These are phyloP conservation scores for Pectinophora gossypiella DNA, from an alignment of 1,140 invertebrate genomes.

Conservation along the genomic window DNA sequence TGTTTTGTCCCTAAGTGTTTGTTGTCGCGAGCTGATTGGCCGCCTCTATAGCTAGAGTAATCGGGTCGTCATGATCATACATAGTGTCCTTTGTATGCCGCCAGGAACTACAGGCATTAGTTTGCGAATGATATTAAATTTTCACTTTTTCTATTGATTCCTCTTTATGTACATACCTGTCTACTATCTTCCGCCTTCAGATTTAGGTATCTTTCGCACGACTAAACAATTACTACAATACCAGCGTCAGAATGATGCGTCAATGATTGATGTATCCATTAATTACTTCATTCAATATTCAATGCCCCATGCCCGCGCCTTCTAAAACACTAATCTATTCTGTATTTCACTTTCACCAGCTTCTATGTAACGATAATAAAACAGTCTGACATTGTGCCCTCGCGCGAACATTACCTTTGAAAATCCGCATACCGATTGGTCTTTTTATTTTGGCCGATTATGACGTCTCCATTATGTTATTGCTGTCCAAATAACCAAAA, in stretches of 20 bases:
- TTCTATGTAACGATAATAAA: slow-evolving; percentile 15
- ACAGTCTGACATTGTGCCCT: background rate
- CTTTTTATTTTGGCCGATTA: background rate
- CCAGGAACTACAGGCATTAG: too few species aligned
- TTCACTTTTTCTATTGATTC: too few species aligned
- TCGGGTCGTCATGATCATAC: too few species aligned
- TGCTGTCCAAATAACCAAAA: slow-evolving; percentile 48
- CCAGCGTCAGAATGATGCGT: slow-evolving; percentile 6
- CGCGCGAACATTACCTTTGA: background rate
- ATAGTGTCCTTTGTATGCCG: too few species aligned
- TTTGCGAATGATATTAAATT: too few species aligned
- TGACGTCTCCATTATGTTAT: slow-evolving; percentile 20
- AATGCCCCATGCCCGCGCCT: slow-evolving; percentile 19
- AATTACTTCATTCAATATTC: slow-evolving; percentile 39
- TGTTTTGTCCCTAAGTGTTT: too few species aligned
- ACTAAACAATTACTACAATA: slow-evolving; percentile 14
- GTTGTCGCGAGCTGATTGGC: too few species aligned
- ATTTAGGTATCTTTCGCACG: too few species aligned
- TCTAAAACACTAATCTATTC: slow-evolving; percentile 42
- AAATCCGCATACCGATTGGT: background rate
- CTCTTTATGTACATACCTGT: too few species aligned
- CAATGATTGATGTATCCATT: slow-evolving; percentile 39
- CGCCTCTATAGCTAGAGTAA: too few species aligned
- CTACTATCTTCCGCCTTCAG: too few species aligned
- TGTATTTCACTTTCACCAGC: slow-evolving; percentile 59